Percentiles rank a stretch among this genome's conserved stretches.
phyloP scores from a whole-genome alignment of 1,140 invertebrate genomes.

The Drosophila ananassae region DNA sequence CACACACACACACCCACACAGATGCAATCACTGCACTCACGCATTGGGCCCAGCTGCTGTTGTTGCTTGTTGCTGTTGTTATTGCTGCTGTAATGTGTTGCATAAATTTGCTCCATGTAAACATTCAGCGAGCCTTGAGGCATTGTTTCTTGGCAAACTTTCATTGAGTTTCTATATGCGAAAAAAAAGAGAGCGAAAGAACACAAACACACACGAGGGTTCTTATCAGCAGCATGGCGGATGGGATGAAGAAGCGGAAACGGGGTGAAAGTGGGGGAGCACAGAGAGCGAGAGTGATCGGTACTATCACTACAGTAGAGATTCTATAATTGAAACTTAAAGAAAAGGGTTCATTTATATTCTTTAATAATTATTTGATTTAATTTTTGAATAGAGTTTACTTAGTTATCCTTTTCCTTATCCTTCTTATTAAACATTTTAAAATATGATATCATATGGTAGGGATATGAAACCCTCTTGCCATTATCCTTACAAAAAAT shows the following conservation, averaged over 20 bases:
- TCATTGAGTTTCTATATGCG: constrained; percentile 77
- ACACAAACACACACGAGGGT: constrained; percentile 32
- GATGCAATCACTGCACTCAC: constrained; percentile 10
- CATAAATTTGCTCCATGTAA: constrained; percentile 72
- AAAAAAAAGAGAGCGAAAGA: constrained; percentile 45
- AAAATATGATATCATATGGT: no score
- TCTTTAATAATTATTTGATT: no score
- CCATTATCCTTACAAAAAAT: no score
- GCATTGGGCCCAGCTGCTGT: constrained; percentile 38
- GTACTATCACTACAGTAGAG: constrained; percentile 31
- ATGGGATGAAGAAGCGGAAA: constrained; percentile 9
- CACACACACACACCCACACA: constrained; percentile 11
- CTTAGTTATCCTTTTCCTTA: no score
- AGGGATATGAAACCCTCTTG: no score
- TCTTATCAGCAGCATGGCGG: constrained; percentile 52
- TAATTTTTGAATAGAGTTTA: no score
- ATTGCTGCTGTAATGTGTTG: constrained; percentile 54
- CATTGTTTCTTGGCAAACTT: constrained; percentile 75
- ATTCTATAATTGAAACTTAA: not conserved
- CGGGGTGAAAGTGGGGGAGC: constrained; percentile 19
- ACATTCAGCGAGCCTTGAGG: constrained; percentile 70
- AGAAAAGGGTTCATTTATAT: no score
- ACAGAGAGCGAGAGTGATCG: constrained; percentile 56
- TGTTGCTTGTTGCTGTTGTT: constrained; percentile 22
- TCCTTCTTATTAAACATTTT: no score